Base-by-base conservation (phyloP, 2,888 invertebrate species). In the Anoplius nigerrimus region DNA sequence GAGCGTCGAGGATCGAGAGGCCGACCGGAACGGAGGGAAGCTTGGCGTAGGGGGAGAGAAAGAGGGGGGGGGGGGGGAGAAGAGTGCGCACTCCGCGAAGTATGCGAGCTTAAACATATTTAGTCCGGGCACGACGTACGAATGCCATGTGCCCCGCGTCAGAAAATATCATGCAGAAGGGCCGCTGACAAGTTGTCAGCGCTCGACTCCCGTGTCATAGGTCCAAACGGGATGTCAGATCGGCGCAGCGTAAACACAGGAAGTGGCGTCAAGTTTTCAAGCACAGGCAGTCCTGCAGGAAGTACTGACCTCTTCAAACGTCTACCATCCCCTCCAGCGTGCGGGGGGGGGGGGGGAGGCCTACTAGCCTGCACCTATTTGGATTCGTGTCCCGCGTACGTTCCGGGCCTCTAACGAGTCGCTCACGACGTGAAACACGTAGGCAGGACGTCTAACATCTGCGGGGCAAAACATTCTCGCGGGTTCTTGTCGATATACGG, bases 141-240 rank as follows among this genome's bases (percentile, higher is more conserved):
- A 70, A 57, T 61, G 68, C 82, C 81, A 82, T 81, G 75, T 81
- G 82, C 78, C 75, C 61, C 62, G 69, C 70, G 67, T 82, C 81
- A 72, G 80, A 82, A 80, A 82, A 81, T 80, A 81, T 72, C 62
- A 54, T 71, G 70, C 75, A 75, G 81, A 81, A 69, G 79, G 75
- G 73, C 74, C 68, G 71, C 79, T 83, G 85, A 85, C 85, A 80
- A 83, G 74, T 78, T 82, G 85, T 85, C 83, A 84, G 81, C 75
- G 65, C 52, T n/a, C n/a, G 18, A 16, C 22, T 21, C 18, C 75
- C 79, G 73, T 69, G 72, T 78, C 80, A 62, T 76, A 75, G 76
- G 74, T 70, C 74, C 75, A 72, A n/a, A 77, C 77, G 74, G 76
- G 71, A 76, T 74, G 78, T 75, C 74, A 72, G 79, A 74, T 62